Conservation (phyloP, 1,140 invertebrate genomes). For the Philopotamus ludificatus region DNA sequence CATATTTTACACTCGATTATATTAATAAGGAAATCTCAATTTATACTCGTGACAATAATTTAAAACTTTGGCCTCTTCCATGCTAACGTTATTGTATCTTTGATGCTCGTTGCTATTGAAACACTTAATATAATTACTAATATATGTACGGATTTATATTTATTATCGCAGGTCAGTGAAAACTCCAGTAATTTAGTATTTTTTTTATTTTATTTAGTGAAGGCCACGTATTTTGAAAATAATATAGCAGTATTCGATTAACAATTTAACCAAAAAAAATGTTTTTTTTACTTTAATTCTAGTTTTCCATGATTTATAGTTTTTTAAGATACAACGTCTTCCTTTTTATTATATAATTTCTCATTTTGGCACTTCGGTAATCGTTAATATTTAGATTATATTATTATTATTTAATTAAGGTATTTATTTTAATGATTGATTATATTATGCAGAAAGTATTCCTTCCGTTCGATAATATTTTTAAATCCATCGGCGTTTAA, state of each 20-base stretch:
- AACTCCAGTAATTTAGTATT: not conserved
- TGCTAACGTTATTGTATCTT: slow-evolving; percentile 8
- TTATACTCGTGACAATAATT: slow-evolving; percentile 29
- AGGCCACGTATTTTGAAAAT: slow-evolving; percentile 28
- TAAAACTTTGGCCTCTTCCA: slow-evolving; percentile 23
- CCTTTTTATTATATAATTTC: not conserved
- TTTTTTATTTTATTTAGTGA: slow-evolving; percentile 5
- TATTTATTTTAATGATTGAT: too few species aligned
- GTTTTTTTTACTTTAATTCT: slow-evolving; percentile 6
- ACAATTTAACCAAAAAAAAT: slow-evolving; percentile 29
- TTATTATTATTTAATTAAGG: too few species aligned
- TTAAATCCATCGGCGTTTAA: too few species aligned
- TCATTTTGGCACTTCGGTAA: not conserved
- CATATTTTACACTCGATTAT: slow-evolving; percentile 6
- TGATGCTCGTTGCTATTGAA: slow-evolving; percentile 7
- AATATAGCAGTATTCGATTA: slow-evolving; percentile 21
- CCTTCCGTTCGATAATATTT: too few species aligned
- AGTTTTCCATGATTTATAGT: not conserved
- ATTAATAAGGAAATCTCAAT: slow-evolving; percentile 10
- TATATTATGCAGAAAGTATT: too few species aligned
- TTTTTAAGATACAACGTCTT: not conserved
- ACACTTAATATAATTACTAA: not conserved
- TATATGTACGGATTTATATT: not conserved
- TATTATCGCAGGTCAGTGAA: slow-evolving; percentile 1
- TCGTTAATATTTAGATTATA: not conserved